A percentile compares a stretch with the other conserved stretches of the same genome.
Evolutionary conservation across 2,113 vertebrate genomes (phyloP).

Genomic region (Patagioenas fasciata): DNA sequence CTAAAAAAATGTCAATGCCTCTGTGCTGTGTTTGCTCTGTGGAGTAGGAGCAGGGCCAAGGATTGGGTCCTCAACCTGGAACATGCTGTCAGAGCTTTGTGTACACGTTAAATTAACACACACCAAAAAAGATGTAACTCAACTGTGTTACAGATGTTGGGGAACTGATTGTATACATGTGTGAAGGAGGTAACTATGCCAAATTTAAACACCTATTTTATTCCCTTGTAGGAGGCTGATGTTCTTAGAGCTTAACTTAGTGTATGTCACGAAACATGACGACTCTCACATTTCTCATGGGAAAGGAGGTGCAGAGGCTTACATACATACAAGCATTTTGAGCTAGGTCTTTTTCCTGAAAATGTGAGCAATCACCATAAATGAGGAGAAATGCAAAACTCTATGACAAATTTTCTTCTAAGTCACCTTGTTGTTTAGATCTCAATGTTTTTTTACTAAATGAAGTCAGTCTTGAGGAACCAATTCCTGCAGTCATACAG

Average conservation of each 20-base stretch:
- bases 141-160: background rate
- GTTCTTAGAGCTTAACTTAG: background rate
- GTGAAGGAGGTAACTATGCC: background rate
- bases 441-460: background rate
- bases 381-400: background rate
- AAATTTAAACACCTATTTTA: slow-evolving; percentile 7
- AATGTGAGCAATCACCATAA: background rate
- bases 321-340: background rate
- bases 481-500: background rate
- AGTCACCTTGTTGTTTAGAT: background rate
- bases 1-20: background rate
- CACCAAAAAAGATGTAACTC: background rate
- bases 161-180: background rate
- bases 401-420: background rate
- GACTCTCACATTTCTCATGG: background rate
- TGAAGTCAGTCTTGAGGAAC: background rate
- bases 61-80: background rate
- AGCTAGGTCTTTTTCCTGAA: background rate
- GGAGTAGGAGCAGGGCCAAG: background rate
- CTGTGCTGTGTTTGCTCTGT: background rate
- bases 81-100: background rate
- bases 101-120: background rate
- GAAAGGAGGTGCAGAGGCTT: background rate
- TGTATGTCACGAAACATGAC: background rate
- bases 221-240: background rate